phyloP scores from a whole-genome alignment of 53 echinoderm and acorn worm genomes.

The Stichopus horrens region DNA sequence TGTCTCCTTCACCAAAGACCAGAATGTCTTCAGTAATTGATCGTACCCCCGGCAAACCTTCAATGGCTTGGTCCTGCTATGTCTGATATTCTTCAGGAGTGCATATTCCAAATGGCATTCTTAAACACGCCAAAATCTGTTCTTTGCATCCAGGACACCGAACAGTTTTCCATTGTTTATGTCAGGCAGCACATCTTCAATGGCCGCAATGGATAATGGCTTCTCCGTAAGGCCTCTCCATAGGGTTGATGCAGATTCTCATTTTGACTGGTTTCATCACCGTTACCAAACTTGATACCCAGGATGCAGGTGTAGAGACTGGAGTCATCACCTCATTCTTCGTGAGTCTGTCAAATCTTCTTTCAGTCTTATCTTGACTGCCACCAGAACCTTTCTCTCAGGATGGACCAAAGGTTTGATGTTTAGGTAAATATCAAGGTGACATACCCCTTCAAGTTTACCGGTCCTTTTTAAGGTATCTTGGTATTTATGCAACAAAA shows the following conservation, averaged over 20 bases:
- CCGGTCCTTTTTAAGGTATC: constrained; percentile 49
- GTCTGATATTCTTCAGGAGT: constrained; percentile 56
- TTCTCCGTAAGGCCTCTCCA: constrained; percentile 32
- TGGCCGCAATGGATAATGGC: constrained; percentile 57
- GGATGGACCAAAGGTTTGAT: constrained; percentile 55
- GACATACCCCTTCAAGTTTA: constrained; percentile 32
- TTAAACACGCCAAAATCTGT: constrained; percentile 64
- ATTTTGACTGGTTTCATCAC: constrained; percentile 31
- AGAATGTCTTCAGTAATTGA: constrained; percentile 35
- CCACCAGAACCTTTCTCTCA: constrained; percentile 45
- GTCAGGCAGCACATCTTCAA: constrained; percentile 54
- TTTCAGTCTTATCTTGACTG: constrained; percentile 52
- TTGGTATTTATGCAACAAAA: background rate
- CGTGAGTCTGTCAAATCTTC: constrained; percentile 41
- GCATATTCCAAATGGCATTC: constrained; percentile 48
- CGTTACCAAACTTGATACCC: constrained; percentile 55
- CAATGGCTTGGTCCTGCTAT: constrained; percentile 48
- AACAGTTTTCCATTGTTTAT: constrained; percentile 63
- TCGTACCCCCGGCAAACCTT: constrained; percentile 21
- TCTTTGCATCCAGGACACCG: constrained; percentile 63
- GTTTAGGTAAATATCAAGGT: constrained; percentile 43
- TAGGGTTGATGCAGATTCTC: constrained; percentile 24
- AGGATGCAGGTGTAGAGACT: constrained; percentile 53
- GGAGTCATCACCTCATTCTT: constrained; percentile 31
- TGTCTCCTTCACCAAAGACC: constrained; percentile 39